Percentiles rank a stretch among this genome's conserved stretches.
phyloP scores from a whole-genome alignment of 2,888 invertebrate species.

The Halictus ligatus region DNA sequence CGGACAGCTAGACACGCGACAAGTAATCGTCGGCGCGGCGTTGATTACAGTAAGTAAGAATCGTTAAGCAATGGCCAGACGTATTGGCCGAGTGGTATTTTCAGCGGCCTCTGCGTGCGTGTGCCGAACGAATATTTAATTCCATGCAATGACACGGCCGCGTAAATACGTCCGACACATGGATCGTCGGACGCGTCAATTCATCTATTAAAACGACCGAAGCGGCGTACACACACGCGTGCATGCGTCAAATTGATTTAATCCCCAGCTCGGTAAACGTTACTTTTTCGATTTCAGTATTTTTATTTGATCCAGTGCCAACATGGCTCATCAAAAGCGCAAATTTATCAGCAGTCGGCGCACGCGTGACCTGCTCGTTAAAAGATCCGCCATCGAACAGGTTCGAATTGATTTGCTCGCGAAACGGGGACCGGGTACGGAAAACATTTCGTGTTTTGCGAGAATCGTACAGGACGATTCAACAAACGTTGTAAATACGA shows the following conservation, averaged over 20 bases:
- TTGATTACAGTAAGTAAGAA: background rate
- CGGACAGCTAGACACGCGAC: background rate
- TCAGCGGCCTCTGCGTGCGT: background rate
- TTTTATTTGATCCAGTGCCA: background rate
- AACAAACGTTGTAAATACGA: background rate
- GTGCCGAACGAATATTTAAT: background rate
- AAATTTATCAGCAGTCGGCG: background rate
- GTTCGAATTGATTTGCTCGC: background rate
- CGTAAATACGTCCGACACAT: background rate
- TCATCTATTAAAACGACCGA: slow-evolving; percentile 1
- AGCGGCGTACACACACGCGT: background rate
- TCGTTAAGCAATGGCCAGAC: background rate
- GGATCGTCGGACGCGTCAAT: background rate
- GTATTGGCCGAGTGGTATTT: background rate
- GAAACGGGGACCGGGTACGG: background rate
- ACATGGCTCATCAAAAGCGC: background rate
- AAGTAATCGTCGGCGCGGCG: background rate
- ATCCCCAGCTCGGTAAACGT: background rate
- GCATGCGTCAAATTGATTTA: background rate
- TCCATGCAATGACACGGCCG: background rate
- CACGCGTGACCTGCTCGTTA: background rate
- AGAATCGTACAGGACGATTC: background rate
- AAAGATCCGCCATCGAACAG: background rate
- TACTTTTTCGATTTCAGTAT: background rate
- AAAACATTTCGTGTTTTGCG: background rate